Evolutionary conservation across 2,888 invertebrate genomes (phyloP), one percentile per base, ranked within the genome.

Genomic region (Mesochorus sp.): DNA sequence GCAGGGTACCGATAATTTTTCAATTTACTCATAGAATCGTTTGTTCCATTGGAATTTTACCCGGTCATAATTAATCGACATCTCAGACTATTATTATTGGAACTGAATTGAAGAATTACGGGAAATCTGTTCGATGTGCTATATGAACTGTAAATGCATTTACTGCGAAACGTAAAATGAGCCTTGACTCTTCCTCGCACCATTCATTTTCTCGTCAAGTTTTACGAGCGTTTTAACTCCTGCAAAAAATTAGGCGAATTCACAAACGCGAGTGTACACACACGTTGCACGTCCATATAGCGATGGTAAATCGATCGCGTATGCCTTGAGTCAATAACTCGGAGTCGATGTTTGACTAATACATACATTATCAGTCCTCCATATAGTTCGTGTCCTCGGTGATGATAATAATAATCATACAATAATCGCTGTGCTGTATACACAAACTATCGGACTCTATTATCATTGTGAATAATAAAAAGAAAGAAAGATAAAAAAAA

Each of bases 401-500:
- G 37, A 5, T 17, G 8, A 34, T 8, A 34, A 34, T 19, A 44
- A 31, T 68, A 70, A 70, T 47, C 24, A n/a, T 17, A 12, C 37
- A 8, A 37, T 37, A 37, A 37, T 37, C 8, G 8, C 12, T 37
- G 3, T 31, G 3, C 8, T 19, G 10, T 2, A n/a, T 2, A 26
- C 14, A 14, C 34, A 53, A 2, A 66, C 37, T 12, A 44, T 5
- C 8, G 28, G 12, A 64, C 37, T 59, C 2, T 37, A 24, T 6
- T 34, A 61, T 26, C 53, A 49, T 62, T 76, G 71, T 51, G 17
- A 24, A 53, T n/a, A n/a, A n/a, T n/a, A n/a, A n/a, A n/a, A n/a
- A n/a, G n/a, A n/a, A n/a, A n/a, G n/a, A n/a, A n/a, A n/a, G n/a
- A n/a, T n/a, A n/a, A n/a, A n/a, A n/a, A n/a, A n/a, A n/a, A n/a